Evolutionary conservation across 2,113 vertebrate species (phyloP), one percentile per base, ranked within the genome.

Genomic region (Limanda limanda): DNA sequence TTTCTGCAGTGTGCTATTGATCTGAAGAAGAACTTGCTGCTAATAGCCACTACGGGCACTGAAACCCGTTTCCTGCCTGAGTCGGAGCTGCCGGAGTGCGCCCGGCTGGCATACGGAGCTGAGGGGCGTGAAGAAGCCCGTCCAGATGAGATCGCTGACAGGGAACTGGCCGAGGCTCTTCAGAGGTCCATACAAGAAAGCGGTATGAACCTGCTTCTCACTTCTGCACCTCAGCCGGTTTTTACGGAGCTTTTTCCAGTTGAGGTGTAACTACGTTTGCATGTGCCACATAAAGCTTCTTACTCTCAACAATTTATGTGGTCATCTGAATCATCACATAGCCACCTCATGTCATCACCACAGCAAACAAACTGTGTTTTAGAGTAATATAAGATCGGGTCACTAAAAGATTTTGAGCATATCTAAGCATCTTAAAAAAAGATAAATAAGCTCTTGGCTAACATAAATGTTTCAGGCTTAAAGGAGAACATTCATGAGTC

Each of bases 131-230:
- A 98, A 18, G 97, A 98, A 0, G 21, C 94, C 40, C 94, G 89
- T 56, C 96, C 97, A 0, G 97, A 98, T 57, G 98, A 99, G 86
- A 95, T 97, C 0, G 97, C 96, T 1, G 98, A 99, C 93, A 95
- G 93, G 64, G 98, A 99, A 73, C 93, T 99, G 70, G 98, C 97
- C 27, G 98, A 99, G 91, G 98, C 97, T 4, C 94, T 99, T 89
- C 96, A 98, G 86, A 96, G 97, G 71, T 99, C 98, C 0, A 96
- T 96, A 74, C 96, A 99, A 91, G 98, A 99, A 93, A 96, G 97
- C 88, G 97, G 98, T 99, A 86, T 93, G 92, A 56, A 68, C 27
- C 54, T 0, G 67, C 35, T 27, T 54, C 23, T 3, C 10, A 52
- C 58, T 14, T 71, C 61, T 80, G 78, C 80, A 48, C 58, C 59